Percentiles rank a stretch among this genome's conserved stretches.
These are phyloP conservation scores for Scophthalmus maximus DNA, from an alignment of 2,113 vertebrate species.

Conservation along the genomic window DNA sequence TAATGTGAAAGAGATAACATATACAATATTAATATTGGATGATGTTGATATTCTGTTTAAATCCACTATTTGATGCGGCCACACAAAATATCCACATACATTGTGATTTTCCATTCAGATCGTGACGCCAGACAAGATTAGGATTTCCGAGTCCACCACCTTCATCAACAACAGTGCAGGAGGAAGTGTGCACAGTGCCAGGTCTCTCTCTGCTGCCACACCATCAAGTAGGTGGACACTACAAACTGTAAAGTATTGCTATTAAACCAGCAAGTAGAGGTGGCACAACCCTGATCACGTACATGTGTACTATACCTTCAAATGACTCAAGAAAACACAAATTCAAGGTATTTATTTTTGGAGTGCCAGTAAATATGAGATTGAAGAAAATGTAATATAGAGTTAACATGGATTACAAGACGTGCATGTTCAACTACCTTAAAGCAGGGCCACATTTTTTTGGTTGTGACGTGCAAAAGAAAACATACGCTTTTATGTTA, in stretches of 20 bases:
- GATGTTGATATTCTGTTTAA: neutral
- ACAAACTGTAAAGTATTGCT: neutral
- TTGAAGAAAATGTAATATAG: too few species aligned
- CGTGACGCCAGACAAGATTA: conserved; percentile 81
- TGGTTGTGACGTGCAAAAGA: too few species aligned
- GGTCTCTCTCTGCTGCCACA: conserved; percentile 53
- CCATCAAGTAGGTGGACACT: conserved; percentile 65
- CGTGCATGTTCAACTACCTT: too few species aligned
- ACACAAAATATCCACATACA: neutral
- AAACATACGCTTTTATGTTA: too few species aligned
- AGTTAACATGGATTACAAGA: too few species aligned
- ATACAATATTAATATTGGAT: neutral
- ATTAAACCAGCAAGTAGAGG: neutral
- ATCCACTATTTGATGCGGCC: neutral
- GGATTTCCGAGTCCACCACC: conserved; percentile 88
- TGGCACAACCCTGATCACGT: too few species aligned
- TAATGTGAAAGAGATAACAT: neutral
- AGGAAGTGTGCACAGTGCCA: conserved; percentile 47
- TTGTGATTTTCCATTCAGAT: conserved; percentile 70
- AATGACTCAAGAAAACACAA: too few species aligned
- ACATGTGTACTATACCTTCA: neutral
- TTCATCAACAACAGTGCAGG: conserved; percentile 76
- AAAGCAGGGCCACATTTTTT: too few species aligned
- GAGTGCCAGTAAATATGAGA: too few species aligned
- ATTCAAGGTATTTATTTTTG: too few species aligned